Conservation (phyloP, 2,888 invertebrate genomes). For the Callyntrura sp. region DNA sequence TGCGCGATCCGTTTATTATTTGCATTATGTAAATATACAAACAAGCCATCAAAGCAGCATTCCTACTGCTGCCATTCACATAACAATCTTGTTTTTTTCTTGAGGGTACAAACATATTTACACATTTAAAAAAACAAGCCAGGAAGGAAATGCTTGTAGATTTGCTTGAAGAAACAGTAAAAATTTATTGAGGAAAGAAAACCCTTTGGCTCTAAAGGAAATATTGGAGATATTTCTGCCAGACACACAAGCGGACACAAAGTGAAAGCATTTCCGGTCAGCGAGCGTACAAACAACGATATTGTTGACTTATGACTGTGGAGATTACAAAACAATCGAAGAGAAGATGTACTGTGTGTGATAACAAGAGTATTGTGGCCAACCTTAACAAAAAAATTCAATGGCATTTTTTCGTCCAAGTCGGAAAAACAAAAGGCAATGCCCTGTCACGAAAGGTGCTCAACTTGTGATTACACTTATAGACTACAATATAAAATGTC, state of each 20-base stretch:
- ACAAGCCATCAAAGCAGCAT: background rate
- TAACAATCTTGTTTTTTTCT: no score
- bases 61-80: background rate
- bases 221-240: background rate
- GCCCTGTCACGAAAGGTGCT: constrained; percentile 27
- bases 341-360: no score
- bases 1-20: constrained; percentile 46
- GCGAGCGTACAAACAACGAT: constrained; percentile 25
- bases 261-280: constrained; percentile 60
- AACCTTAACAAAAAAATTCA: background rate
- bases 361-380: background rate
- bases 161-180: constrained; percentile 23
- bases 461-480: no score
- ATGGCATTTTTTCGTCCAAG: background rate
- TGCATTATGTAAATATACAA: constrained; percentile 59
- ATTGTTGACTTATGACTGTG: background rate
- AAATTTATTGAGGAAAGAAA: constrained; percentile 44
- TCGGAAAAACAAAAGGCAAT: background rate
- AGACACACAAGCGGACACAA: background rate
- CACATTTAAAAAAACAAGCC: constrained; percentile 24
- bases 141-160: constrained; percentile 53
- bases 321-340: no score
- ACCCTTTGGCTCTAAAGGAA: background rate
- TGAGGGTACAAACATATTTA: background rate
- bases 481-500: no score